Conservation (phyloP, 1,140 invertebrate genomes). For the Leptestheria dahalacensis region DNA sequence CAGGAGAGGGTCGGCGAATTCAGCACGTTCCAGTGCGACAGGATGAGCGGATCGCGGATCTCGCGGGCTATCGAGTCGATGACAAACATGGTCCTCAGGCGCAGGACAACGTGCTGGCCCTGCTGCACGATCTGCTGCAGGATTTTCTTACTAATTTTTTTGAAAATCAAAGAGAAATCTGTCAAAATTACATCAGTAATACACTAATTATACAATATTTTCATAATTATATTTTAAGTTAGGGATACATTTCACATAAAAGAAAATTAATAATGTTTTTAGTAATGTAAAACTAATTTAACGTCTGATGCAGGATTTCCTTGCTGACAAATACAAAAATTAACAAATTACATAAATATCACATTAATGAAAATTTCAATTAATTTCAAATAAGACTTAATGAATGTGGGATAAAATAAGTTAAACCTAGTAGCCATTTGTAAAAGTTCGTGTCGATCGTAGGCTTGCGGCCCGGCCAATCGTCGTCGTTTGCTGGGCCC, state of each 20-base stretch:
- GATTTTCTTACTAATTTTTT: conserved; percentile 55
- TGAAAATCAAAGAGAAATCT: too few relatives aligned
- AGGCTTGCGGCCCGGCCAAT: conserved; percentile 74
- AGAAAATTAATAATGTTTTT: conserved; percentile 10
- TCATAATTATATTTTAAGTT: too few relatives aligned
- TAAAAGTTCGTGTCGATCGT: conserved; percentile 66
- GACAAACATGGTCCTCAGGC: conserved; percentile 75
- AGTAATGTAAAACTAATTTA: too few relatives aligned
- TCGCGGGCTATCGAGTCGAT: conserved; percentile 85
- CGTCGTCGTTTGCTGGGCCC: conserved; percentile 77
- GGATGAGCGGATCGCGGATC: conserved; percentile 82
- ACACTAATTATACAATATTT: too few relatives aligned
- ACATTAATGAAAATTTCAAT: too few relatives aligned
- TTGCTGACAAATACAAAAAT: too few relatives aligned
- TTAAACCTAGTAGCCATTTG: conserved; percentile 70
- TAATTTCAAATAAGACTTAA: too few relatives aligned
- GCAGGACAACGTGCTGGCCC: conserved; percentile 85
- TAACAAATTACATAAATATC: too few relatives aligned
- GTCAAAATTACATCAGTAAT: too few relatives aligned
- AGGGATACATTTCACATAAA: conserved; percentile 10
- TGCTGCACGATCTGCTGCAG: conserved; percentile 94
- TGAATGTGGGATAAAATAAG: too few relatives aligned
- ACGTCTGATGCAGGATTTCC: too few relatives aligned
- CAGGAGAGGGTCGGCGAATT: conserved; percentile 83
- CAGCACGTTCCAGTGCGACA: conserved; percentile 86